Percentiles rank a stretch among this genome's conserved stretches.
Evolutionary conservation across 2,797 vertebrate genomes (phyloP).

Genomic region (Toxotes lorentzi): DNA sequence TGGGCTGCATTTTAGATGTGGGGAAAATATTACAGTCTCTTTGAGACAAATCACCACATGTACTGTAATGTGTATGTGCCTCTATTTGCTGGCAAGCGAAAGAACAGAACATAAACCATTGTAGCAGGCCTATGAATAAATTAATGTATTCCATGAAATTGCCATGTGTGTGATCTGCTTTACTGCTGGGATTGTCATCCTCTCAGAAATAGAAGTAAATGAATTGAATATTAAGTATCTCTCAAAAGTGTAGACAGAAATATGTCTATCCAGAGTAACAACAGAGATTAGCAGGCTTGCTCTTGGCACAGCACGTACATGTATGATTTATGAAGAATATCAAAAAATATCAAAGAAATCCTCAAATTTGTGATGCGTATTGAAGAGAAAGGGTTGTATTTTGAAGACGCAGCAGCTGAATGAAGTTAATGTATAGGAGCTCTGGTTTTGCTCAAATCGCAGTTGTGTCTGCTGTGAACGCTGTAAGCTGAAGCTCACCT

Average conservation of each 20-base stretch:
- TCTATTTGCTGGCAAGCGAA: slow-evolving; percentile 28
- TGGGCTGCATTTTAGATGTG: slow-evolving; percentile 4
- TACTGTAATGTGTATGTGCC: slow-evolving; percentile 2
- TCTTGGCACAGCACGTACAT: background rate
- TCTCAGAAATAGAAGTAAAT: slow-evolving; percentile 36
- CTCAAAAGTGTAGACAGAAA: slow-evolving; percentile 37
- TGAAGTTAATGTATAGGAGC: slow-evolving; percentile 18
- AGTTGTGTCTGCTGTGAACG: background rate
- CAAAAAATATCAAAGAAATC: background rate
- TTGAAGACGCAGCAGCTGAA: slow-evolving; percentile 13
- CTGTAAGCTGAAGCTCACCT: background rate
- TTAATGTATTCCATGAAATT: slow-evolving; percentile 59
- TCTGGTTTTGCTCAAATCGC: slow-evolving; percentile 1
- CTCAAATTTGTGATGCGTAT: slow-evolving; percentile 1
- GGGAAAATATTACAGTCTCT: slow-evolving; percentile 39
- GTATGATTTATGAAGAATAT: slow-evolving; percentile 15
- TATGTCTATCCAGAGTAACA: slow-evolving; percentile 50
- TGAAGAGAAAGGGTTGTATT: background rate
- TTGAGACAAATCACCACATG: slow-evolving; percentile 46
- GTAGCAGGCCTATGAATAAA: slow-evolving; percentile 57
- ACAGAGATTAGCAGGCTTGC: slow-evolving; percentile 20
- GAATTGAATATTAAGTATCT: slow-evolving; percentile 43
- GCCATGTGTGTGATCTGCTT: slow-evolving; percentile 53
- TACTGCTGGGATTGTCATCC: slow-evolving; percentile 45
- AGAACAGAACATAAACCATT: slow-evolving; percentile 50